Evolutionary conservation across 2,888 invertebrate species (phyloP).

Genomic region (Cephus sareptanus): DNA sequence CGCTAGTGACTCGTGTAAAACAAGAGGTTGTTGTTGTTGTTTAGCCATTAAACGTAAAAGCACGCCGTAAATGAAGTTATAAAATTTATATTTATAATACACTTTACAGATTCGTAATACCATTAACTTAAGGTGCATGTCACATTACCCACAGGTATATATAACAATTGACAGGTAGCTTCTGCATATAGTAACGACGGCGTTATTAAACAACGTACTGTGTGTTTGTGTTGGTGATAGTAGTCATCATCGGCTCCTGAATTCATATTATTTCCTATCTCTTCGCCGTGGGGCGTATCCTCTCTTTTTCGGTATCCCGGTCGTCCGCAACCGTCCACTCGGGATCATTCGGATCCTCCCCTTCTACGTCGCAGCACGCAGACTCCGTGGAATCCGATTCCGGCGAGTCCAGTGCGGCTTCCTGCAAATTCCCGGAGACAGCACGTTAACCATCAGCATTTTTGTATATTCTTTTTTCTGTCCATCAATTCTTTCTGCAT

Average conservation of each 20-base stretch:
- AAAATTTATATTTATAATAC: constrained; percentile 67
- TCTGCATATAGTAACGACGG: constrained; percentile 54
- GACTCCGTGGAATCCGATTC: constrained; percentile 69
- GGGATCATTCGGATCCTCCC: constrained; percentile 86
- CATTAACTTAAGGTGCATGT: constrained; percentile 65
- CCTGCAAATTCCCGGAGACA: constrained; percentile 47
- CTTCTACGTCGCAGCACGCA: constrained; percentile 71
- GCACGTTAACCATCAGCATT: neutral
- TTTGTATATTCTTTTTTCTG: neutral
- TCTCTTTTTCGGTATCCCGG: constrained; percentile 61
- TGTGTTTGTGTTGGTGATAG: constrained; percentile 31
- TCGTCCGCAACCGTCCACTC: constrained; percentile 78
- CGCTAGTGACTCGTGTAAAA: neutral
- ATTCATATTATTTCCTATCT: constrained; percentile 58
- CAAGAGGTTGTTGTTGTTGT: neutral
- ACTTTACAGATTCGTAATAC: constrained; percentile 66
- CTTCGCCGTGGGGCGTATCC: constrained; percentile 63
- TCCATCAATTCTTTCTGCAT: neutral
- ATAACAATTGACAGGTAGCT: constrained; percentile 64
- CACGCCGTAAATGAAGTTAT: constrained; percentile 59
- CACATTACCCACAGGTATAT: constrained; percentile 63
- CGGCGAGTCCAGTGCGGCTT: constrained; percentile 67
- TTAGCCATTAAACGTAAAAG: constrained; percentile 31
- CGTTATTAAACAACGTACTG: constrained; percentile 17
- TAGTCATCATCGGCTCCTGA: constrained; percentile 45